Evolutionary conservation across 2,797 vertebrate genomes (phyloP), one percentile per base, ranked within the genome.

Genomic region (Setipinna tenuifilis): DNA sequence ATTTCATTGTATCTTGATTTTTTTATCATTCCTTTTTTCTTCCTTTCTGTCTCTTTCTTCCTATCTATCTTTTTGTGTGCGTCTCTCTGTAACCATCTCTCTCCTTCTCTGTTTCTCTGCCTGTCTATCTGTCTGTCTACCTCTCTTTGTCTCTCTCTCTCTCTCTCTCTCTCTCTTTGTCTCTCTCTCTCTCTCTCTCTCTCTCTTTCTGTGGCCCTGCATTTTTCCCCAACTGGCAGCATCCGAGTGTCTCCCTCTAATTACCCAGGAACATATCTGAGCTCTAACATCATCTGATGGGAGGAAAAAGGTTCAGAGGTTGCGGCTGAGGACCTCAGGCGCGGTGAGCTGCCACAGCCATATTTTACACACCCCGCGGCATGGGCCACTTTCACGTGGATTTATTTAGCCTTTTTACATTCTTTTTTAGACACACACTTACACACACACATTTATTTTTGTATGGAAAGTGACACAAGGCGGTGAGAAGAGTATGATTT

Each of bases 261-360:
- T 82, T 61, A 84, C 5, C 7, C 62, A 35, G 54, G 48, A 82
- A 61, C 81, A 82, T 25, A 85, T 78, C 54, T 87, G 25, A 83
- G 61, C 65, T 57, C 83, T 23, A 41, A 44, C 71, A 78, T 78
- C 71, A 78, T 78, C 71, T 78, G 71, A 78, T 44, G 71, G 71
- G 71, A 78, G 71, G 31, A 78, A 44, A 75, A 21, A 78, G 71
- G 71, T 78, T 78, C 35, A 78, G 31, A 44, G 71, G 71, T 78
- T 78, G 71, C 71, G 71, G 71, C 71, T 44, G 71, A 78, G 41
- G 31, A 41, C 31, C 31, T 78, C 71, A 78, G 35, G 35, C 71
- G 71, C 71, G 71, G 71, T 78, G 71, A 78, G 71, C 71, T 25
- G 35, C 71, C 71, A 21, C 71, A 41, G 71, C 71, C 71, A 21